Conservation (phyloP, 2,797 vertebrate genomes). For the Acanthurus leucopareius region DNA sequence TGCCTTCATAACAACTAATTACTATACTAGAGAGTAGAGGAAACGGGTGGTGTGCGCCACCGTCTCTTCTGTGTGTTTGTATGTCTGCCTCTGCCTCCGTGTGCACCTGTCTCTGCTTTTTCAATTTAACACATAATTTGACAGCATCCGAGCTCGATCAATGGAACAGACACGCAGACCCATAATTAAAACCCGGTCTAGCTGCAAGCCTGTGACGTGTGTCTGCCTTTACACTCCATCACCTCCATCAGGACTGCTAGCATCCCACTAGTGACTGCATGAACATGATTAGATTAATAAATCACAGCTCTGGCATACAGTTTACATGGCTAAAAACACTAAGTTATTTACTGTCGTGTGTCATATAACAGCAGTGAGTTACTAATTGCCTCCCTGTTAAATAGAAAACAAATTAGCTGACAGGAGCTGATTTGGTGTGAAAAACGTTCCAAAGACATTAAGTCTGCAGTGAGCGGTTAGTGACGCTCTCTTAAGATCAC, state of each 20-base stretch:
- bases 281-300: slow-evolving; percentile 55
- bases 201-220: slow-evolving; percentile 41
- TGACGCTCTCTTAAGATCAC: not conserved
- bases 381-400: not conserved
- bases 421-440: not conserved
- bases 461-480: not conserved
- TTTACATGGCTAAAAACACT: slow-evolving; percentile 3
- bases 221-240: slow-evolving; percentile 55
- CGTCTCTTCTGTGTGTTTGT: slow-evolving; percentile 36
- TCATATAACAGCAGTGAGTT: not conserved
- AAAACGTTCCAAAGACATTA: not conserved
- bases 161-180: slow-evolving; percentile 42
- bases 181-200: slow-evolving; percentile 69
- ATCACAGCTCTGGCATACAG: slow-evolving; percentile 26
- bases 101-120: slow-evolving; percentile 55
- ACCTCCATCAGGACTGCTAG: slow-evolving; percentile 43
- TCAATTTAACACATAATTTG: slow-evolving; percentile 62
- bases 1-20: slow-evolving; percentile 70
- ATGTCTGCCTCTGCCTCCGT: not conserved
- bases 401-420: slow-evolving; percentile 14
- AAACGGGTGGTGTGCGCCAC: slow-evolving; percentile 40
- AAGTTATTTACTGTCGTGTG: slow-evolving; percentile 9
- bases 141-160: slow-evolving; percentile 52
- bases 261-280: slow-evolving; percentile 15
- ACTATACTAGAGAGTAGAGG: slow-evolving; percentile 57